phyloP scores from a whole-genome alignment of 2,113 vertebrate genomes.

The Balaenoptera acutorostrata region DNA sequence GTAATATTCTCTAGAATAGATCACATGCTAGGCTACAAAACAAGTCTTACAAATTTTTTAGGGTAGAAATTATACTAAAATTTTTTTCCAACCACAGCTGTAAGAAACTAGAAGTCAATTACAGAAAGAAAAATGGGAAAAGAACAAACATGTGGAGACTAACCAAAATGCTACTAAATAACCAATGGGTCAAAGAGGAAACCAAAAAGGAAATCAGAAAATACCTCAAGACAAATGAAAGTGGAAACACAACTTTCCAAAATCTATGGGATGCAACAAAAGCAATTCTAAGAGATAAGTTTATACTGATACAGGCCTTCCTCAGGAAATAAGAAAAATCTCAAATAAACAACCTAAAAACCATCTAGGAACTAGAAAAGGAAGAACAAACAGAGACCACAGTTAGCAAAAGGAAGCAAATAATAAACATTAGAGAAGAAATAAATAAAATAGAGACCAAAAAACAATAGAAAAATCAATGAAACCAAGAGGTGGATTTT shows the following conservation, averaged over 20 bases:
- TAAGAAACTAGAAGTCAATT: background rate
- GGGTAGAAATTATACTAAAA: background rate
- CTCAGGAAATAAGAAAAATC: background rate
- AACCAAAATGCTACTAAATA: background rate
- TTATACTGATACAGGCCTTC: background rate
- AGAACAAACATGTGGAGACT: background rate
- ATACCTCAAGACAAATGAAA: background rate
- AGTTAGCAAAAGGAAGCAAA: background rate
- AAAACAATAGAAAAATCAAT: background rate
- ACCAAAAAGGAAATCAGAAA: background rate
- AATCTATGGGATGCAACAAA: background rate
- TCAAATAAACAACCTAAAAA: background rate
- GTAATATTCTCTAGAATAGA: background rate
- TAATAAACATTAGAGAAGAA: background rate
- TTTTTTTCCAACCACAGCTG: background rate
- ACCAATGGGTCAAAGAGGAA: background rate
- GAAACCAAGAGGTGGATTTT: background rate
- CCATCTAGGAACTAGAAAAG: background rate
- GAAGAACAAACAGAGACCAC: background rate
- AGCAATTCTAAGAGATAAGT: background rate
- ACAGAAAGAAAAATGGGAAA: background rate
- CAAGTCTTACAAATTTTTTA: background rate
- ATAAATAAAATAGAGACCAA: background rate
- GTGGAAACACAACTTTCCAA: background rate
- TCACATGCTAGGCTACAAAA: background rate